Conservation (phyloP, 53 echinoderm and acorn worm genomes). For the Henricia sp. region DNA sequence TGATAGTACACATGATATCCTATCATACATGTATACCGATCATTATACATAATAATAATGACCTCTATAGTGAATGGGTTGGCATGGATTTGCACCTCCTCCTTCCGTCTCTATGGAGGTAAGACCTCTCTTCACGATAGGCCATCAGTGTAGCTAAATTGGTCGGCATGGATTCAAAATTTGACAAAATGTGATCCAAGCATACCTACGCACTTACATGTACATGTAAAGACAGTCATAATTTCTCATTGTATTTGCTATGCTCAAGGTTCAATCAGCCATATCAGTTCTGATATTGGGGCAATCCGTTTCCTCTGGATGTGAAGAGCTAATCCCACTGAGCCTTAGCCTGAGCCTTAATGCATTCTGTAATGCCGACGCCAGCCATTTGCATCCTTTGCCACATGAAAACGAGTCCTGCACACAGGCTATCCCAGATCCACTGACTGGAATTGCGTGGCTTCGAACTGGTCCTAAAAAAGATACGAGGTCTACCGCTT, state of each 20-base stretch:
- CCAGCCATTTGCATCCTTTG: constrained; percentile 56
- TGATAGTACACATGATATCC: too few species aligned
- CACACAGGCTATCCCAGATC: neutral
- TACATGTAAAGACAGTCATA: too few species aligned
- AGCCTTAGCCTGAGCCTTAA: neutral
- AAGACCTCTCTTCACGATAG: too few species aligned
- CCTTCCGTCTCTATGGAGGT: too few species aligned
- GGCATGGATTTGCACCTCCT: too few species aligned
- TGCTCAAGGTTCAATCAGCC: constrained; percentile 1
- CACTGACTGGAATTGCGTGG: neutral
- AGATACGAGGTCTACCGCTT: constrained; percentile 28
- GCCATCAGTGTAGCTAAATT: too few species aligned
- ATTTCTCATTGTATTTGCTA: neutral
- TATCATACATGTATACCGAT: too few species aligned
- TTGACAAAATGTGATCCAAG: too few species aligned
- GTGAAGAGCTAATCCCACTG: constrained; percentile 16
- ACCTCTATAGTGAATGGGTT: too few species aligned
- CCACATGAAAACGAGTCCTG: constrained; percentile 15
- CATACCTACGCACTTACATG: too few species aligned
- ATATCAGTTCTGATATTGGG: constrained; percentile 4
- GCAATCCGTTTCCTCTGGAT: neutral
- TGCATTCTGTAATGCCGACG: constrained; percentile 2
- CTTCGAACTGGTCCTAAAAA: constrained; percentile 27
- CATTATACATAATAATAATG: too few species aligned
- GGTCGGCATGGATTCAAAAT: too few species aligned